Conservation (phyloP, 2,113 vertebrate species). For the Pipa parva region DNA sequence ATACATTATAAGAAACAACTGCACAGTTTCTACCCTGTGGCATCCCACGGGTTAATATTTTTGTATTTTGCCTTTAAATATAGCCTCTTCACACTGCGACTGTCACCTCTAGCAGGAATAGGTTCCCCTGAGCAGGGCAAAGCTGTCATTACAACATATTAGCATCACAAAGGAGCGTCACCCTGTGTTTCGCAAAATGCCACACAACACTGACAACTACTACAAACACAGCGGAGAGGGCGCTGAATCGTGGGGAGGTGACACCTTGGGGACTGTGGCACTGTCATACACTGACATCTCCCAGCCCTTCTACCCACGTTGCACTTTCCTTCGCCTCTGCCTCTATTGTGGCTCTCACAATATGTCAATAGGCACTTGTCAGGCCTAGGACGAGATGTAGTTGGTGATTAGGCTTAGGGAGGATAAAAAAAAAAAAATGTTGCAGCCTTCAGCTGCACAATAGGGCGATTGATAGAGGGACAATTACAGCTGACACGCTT, state of each 20-base stretch:
- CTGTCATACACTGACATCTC: constrained; percentile 37
- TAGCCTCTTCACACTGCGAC: constrained; percentile 21
- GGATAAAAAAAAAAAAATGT: background rate
- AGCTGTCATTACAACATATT: constrained; percentile 37
- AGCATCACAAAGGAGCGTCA: constrained; percentile 40
- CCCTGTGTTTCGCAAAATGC: constrained; percentile 33
- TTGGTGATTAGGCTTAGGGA: constrained; percentile 35
- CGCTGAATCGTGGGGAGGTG: constrained; percentile 23
- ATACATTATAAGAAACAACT: no score
- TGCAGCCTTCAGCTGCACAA: constrained; percentile 33
- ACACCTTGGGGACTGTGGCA: constrained; percentile 26
- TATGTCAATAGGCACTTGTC: constrained; percentile 41
- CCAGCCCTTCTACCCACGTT: constrained; percentile 38
- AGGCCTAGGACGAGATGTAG: constrained; percentile 30
- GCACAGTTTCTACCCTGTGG: no score
- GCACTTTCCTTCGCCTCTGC: constrained; percentile 9
- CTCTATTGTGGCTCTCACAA: constrained; percentile 36
- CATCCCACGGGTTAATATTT: background rate
- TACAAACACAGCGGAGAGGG: constrained; percentile 33
- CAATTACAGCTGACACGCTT: constrained; percentile 33
- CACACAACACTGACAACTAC: constrained; percentile 35
- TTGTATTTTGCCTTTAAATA: constrained; percentile 6
- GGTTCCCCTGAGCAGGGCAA: constrained; percentile 18
- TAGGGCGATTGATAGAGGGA: constrained; percentile 28
- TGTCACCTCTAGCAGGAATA: constrained; percentile 24